These are phyloP conservation scores for Muscidifurax raptorellus DNA, from an alignment of 1,140 invertebrate species.

Conservation along the genomic window DNA sequence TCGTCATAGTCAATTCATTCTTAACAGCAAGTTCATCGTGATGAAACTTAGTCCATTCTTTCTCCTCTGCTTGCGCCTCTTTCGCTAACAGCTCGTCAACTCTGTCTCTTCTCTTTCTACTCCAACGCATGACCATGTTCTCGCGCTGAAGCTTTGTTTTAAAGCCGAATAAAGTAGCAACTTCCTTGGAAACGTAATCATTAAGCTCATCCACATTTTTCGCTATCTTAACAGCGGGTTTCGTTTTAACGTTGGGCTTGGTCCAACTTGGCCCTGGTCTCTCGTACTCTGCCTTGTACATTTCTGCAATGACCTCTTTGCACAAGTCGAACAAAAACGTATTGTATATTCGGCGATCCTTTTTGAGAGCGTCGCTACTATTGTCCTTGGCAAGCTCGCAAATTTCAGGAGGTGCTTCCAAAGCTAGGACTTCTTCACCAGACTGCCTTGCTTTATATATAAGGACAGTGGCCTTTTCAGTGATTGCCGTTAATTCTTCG, in stretches of 20 bases:
- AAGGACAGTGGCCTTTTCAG: conserved; percentile 70
- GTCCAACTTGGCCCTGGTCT: conserved; percentile 77
- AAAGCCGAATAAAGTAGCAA: conserved; percentile 77
- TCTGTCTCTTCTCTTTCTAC: conserved; percentile 82
- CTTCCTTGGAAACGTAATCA: conserved; percentile 76
- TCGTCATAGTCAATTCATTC: conserved; percentile 79
- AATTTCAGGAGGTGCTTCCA: conserved; percentile 70
- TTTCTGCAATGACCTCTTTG: conserved; percentile 78
- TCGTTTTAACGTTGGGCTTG: conserved; percentile 70
- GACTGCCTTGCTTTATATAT: conserved; percentile 71
- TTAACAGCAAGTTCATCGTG: conserved; percentile 83
- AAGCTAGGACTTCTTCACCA: conserved; percentile 69
- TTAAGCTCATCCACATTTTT: conserved; percentile 71
- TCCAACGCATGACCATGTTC: conserved; percentile 80
- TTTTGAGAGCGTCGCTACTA: conserved; percentile 63
- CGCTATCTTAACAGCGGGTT: conserved; percentile 70
- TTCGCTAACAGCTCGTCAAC: conserved; percentile 83
- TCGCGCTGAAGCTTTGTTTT: conserved; percentile 76
- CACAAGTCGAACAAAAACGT: conserved; percentile 81
- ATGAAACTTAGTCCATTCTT: conserved; percentile 84
- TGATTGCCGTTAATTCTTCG: conserved; percentile 73
- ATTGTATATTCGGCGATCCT: conserved; percentile 71
- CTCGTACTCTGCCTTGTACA: conserved; percentile 73
- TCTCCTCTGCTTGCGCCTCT: conserved; percentile 83
- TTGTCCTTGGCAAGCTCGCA: conserved; percentile 68